Evolutionary conservation across 1,140 invertebrate genomes (phyloP).

Genomic region (Berghia stephanieae): DNA sequence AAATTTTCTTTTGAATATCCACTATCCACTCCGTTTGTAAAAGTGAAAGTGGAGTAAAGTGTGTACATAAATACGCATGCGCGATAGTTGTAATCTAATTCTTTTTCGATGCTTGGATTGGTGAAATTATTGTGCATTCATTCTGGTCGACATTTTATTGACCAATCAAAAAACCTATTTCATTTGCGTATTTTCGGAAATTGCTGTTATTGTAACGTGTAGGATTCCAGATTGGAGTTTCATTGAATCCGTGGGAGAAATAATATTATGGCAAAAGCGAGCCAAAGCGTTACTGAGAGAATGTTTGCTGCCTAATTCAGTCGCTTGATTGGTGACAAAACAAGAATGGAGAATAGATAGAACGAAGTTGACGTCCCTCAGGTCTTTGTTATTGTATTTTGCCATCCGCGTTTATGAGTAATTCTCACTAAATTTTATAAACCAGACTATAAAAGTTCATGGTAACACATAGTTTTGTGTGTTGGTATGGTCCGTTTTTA

Average conservation of each 20-base stretch:
- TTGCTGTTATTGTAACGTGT: too few species aligned
- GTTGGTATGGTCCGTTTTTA: too few species aligned
- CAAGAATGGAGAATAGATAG: too few species aligned
- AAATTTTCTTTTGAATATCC: neutral
- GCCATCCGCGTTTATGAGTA: too few species aligned
- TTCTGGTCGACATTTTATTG: neutral
- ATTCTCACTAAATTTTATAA: too few species aligned
- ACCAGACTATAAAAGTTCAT: too few species aligned
- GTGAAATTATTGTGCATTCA: conserved; percentile 12
- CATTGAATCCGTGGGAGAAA: neutral
- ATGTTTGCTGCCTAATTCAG: neutral
- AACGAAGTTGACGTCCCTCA: too few species aligned
- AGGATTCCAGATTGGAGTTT: too few species aligned
- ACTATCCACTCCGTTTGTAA: neutral
- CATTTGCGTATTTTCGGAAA: neutral
- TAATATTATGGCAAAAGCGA: neutral
- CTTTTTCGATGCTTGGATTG: conserved; percentile 8
- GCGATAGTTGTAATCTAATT: neutral
- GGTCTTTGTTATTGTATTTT: too few species aligned
- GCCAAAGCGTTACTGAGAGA: neutral
- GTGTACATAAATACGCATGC: neutral
- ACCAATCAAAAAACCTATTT: conserved; percentile 28
- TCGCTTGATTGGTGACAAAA: too few species aligned
- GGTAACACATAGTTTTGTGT: too few species aligned
- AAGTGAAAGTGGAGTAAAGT: neutral